A percentile compares a stretch with the other conserved stretches of the same genome.
Evolutionary conservation across 2,888 invertebrate genomes (phyloP).

Genomic region (Polymixis flavicincta): DNA sequence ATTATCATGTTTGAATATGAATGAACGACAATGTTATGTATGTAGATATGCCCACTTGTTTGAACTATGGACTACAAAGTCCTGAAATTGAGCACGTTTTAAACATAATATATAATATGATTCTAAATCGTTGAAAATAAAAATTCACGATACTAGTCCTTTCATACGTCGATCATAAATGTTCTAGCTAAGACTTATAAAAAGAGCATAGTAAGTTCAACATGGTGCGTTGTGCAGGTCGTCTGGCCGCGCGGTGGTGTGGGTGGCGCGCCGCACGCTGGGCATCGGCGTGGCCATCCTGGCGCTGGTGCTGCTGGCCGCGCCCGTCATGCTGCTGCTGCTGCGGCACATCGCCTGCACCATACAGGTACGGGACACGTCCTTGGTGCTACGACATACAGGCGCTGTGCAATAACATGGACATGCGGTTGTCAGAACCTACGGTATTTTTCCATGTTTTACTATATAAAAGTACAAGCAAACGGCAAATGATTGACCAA

Average conservation of each 20-base stretch:
- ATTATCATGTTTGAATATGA: too few species aligned
- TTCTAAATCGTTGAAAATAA: too few species aligned
- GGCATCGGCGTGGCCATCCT: conserved; percentile 86
- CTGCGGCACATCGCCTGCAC: conserved; percentile 89
- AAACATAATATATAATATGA: too few species aligned
- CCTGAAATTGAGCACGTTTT: too few species aligned
- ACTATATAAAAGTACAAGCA: neutral
- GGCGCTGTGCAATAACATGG: neutral
- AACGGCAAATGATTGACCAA: neutral
- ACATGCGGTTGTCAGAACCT: neutral
- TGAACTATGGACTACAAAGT: too few species aligned
- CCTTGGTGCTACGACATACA: neutral
- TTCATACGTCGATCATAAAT: neutral
- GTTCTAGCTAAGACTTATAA: neutral
- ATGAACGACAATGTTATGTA: too few species aligned
- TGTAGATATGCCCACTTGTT: too few species aligned
- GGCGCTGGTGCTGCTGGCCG: conserved; percentile 86
- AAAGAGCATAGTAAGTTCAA: neutral
- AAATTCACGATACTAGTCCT: too few species aligned
- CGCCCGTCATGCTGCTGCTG: conserved; percentile 89
- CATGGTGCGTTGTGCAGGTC: conserved; percentile 76
- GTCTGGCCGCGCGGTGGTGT: conserved; percentile 86
- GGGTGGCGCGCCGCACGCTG: conserved; percentile 83
- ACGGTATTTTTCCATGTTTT: neutral
- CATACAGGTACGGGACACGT: conserved; percentile 85